phyloP scores from a whole-genome alignment of 1,140 invertebrate genomes.

The Tetramorium simillimum region DNA sequence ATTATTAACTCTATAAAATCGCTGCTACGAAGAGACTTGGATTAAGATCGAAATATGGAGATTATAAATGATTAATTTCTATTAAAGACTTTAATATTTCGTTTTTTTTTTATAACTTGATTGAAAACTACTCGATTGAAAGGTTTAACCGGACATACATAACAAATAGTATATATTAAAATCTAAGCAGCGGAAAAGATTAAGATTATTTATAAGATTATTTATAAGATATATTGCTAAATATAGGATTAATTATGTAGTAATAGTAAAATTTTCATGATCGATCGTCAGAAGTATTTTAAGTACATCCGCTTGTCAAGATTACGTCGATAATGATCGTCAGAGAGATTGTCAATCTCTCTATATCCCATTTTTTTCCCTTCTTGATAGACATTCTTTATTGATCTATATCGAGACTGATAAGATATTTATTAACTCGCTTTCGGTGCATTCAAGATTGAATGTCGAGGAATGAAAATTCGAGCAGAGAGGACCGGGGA shows the following conservation, averaged over 20 bases:
- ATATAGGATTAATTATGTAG: background rate
- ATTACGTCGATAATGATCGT: constrained; percentile 1
- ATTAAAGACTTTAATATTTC: background rate
- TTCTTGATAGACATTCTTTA: constrained; percentile 4
- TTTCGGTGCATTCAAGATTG: background rate
- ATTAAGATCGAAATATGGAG: background rate
- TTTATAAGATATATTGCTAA: background rate
- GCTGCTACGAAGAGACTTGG: background rate
- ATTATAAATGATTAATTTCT: constrained; percentile 2
- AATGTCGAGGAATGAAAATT: constrained; percentile 10
- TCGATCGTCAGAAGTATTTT: constrained; percentile 6
- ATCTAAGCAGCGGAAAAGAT: background rate
- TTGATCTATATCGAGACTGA: background rate
- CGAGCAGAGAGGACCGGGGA: background rate
- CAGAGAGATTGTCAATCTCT: background rate
- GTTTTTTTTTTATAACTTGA: background rate
- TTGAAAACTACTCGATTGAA: background rate
- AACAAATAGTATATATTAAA: background rate
- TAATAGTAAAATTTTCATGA: background rate
- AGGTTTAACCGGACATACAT: background rate
- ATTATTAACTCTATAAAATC: constrained; percentile 24
- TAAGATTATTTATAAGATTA: no score
- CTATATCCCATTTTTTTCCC: background rate
- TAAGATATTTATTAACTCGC: background rate
- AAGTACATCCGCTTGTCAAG: background rate